These are phyloP conservation scores for Alviniconcha marisindica DNA, from an alignment of 1,140 invertebrate species.

Conservation along the genomic window DNA sequence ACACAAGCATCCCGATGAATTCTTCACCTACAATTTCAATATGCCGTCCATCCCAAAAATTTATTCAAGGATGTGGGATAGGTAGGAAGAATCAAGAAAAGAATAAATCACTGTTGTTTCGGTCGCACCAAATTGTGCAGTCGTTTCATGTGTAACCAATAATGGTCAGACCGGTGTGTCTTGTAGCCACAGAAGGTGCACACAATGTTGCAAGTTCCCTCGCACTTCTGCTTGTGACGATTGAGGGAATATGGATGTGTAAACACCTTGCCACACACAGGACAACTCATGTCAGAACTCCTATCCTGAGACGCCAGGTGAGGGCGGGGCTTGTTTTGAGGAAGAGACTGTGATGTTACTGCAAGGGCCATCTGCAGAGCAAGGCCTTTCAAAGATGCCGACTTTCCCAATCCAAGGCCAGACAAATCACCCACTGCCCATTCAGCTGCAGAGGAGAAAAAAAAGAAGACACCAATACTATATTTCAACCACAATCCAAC, in stretches of 20 bases:
- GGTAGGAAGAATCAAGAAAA: no score
- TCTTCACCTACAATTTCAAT: no score
- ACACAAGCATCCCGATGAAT: no score
- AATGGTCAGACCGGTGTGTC: conserved; percentile 39
- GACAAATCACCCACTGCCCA: background rate
- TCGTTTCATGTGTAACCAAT: conserved; percentile 34
- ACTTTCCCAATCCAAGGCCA: background rate
- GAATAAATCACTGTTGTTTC: background rate
- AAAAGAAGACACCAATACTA: background rate
- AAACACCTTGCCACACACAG: conserved; percentile 39
- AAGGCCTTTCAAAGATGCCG: background rate
- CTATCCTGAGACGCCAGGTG: background rate
- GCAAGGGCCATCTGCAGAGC: background rate
- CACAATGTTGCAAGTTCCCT: conserved; percentile 30
- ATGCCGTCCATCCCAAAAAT: no score
- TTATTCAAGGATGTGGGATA: no score
- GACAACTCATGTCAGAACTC: conserved; percentile 1
- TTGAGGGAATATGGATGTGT: conserved; percentile 33
- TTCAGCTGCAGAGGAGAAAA: background rate
- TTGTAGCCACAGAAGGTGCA: conserved; percentile 37
- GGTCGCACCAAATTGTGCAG: conserved; percentile 4
- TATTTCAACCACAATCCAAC: background rate
- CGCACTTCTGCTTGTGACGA: conserved; percentile 43
- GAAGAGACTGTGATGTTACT: background rate
- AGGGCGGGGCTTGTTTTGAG: background rate